Base-by-base conservation (phyloP, 1,140 invertebrate genomes). In the Trissolcus basalis region DNA sequence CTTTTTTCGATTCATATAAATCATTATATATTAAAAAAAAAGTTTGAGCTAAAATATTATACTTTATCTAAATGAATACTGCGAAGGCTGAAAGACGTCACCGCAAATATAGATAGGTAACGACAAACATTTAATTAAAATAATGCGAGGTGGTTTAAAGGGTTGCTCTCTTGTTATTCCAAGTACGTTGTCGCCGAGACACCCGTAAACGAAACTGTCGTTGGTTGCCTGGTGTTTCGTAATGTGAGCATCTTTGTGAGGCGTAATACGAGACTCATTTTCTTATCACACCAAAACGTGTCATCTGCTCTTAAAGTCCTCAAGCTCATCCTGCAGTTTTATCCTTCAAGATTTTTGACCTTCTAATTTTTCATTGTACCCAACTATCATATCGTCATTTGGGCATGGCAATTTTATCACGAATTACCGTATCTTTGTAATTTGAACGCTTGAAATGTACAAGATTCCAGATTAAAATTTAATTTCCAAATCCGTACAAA, bases 111-210 rank as follows among this genome's bases (percentile, higher is more conserved):
- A 44, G 11, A 53, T 49, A 56, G 16, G 27, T 70, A 78, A 84
- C 51, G 81, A 75, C 58, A 82, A 83, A 86, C 83, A 80, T 86
- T 87, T 80, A 86, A 86, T 86, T 86, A 83, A 84, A 84, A 74
- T 82, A 84, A 81, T 79, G 79, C 41, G 55, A 15, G 53, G 35
- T 35, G 60, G 44, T 56, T 79, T 13, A 79, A 75, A 77, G 74
- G 61, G 68, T 81, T 68, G 74, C 61, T 83, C 80, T 87, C 81
- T 87, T 87, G 83, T 85, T 87, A 87, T 87, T 82, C 84, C 73
- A 79, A 77, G 70, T 65, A 77, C 83, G 81, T 86, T 77, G 78
- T 76, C 72, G 48, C 54, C 35, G 68, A 55, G 58, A 54, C 69
- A 51, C 79, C 80, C 84, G 77, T 85, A 84, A 85, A 86, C 67